These are phyloP conservation scores for Priocnemis perturbator DNA, from an alignment of 2,888 invertebrate genomes.

Conservation along the genomic window DNA sequence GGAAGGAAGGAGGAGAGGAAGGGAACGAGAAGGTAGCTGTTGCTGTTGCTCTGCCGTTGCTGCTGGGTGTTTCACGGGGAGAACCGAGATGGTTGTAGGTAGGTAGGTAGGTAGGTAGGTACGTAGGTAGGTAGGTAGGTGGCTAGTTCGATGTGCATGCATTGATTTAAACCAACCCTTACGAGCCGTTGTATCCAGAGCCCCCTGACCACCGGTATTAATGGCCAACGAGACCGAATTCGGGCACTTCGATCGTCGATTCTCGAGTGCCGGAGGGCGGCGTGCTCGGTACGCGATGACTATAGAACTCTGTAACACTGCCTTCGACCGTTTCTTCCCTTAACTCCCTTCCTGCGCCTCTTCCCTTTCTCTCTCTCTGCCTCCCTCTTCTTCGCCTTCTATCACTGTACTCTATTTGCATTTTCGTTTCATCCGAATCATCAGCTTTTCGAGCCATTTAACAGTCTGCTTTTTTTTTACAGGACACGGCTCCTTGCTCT, in stretches of 20 bases:
- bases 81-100: constrained; percentile 32
- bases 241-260: constrained; percentile 1
- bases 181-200: constrained; percentile 41
- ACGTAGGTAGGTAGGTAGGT: constrained; percentile 39
- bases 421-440: too few species aligned
- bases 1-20: constrained; percentile 43
- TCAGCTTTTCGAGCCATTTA: too few species aligned
- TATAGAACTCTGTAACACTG: too few species aligned
- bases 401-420: too few species aligned
- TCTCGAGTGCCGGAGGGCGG: constrained; percentile 4
- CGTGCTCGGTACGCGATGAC: not conserved
- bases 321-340: not conserved
- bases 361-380: too few species aligned
- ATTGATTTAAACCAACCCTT: constrained; percentile 64
- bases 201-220: constrained; percentile 45
- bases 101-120: constrained; percentile 33
- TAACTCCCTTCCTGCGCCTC: too few species aligned
- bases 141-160: constrained; percentile 54
- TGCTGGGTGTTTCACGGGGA: constrained; percentile 34
- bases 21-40: constrained; percentile 32
- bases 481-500: too few species aligned
- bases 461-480: too few species aligned
- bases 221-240: constrained; percentile 28
- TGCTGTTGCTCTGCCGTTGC: constrained; percentile 25
- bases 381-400: too few species aligned